A percentile compares a stretch with the other conserved stretches of the same genome.
Evolutionary conservation across 2,797 vertebrate species (phyloP).

Genomic region (Halcyon leucocephala): DNA sequence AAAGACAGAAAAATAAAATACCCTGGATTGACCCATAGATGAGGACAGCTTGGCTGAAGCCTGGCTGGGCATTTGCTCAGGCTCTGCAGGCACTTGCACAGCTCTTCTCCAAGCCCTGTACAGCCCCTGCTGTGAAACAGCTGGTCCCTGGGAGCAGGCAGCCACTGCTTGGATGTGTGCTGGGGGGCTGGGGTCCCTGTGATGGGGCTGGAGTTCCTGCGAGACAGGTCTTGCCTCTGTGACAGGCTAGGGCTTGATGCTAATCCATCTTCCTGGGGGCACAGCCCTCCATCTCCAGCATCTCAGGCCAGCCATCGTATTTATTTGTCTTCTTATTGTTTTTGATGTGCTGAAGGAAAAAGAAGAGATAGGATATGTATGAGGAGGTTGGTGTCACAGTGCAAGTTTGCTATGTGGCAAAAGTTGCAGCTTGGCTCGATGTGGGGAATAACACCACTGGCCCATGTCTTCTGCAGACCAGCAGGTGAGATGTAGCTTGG

Average conservation of each 20-base stretch:
- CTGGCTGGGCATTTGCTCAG: not conserved
- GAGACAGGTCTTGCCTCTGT: not conserved
- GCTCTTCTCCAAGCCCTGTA: not conserved
- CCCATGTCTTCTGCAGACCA: not conserved
- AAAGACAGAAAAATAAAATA: constrained; percentile 5
- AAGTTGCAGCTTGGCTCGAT: not conserved
- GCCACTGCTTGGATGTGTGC: not conserved
- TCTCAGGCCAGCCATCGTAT: constrained; percentile 86
- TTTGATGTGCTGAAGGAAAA: constrained; percentile 69
- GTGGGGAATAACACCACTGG: rapidly evolving
- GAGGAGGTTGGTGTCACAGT: not conserved
- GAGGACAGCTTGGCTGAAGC: not conserved
- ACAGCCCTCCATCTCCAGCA: constrained; percentile 86
- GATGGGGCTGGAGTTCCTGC: not conserved
- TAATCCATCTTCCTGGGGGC: constrained; percentile 76
- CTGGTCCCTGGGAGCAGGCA: not conserved
- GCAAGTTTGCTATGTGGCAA: not conserved
- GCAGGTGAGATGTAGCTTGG: not conserved
- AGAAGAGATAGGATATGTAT: not conserved
- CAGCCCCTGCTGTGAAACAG: not conserved
- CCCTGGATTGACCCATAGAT: not conserved
- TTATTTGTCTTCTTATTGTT: constrained; percentile 79
- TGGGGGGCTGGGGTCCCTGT: not conserved
- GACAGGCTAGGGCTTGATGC: not conserved
- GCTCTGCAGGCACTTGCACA: not conserved